These are phyloP conservation scores for Paedocypris sp. DNA, from an alignment of 2,113 vertebrate genomes.

Conservation along the genomic window DNA sequence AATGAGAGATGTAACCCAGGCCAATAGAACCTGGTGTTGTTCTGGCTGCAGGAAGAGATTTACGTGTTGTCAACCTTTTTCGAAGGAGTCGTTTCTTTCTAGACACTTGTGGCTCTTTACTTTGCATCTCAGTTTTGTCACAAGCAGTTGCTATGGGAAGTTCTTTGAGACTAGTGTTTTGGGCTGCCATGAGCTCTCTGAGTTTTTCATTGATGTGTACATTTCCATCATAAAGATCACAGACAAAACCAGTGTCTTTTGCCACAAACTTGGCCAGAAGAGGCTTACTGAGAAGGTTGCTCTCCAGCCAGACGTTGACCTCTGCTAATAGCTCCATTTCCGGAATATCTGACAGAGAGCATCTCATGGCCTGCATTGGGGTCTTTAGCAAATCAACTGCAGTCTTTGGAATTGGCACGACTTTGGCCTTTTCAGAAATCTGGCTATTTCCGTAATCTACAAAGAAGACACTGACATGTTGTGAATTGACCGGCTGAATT, in stretches of 20 bases:
- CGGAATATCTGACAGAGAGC: constrained; percentile 58
- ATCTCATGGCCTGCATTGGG: constrained; percentile 83
- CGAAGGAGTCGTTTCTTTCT: background rate
- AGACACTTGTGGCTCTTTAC: background rate
- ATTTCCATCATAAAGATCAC: constrained; percentile 72
- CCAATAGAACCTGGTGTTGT: constrained; percentile 49
- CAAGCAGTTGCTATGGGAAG: too few species aligned
- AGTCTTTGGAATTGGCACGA: constrained; percentile 64
- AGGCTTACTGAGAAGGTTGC: constrained; percentile 55
- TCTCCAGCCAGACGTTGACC: constrained; percentile 67
- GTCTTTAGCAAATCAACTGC: constrained; percentile 66
- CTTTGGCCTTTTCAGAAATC: constrained; percentile 58
- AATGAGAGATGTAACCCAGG: constrained; percentile 59
- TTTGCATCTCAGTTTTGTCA: background rate
- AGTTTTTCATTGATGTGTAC: constrained; percentile 70
- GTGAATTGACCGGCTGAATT: constrained; percentile 47
- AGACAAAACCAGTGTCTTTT: constrained; percentile 55
- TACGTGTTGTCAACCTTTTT: constrained; percentile 40
- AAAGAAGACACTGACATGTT: constrained; percentile 65
- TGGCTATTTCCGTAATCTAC: constrained; percentile 82
- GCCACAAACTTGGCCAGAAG: constrained; percentile 63
- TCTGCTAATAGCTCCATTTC: constrained; percentile 50
- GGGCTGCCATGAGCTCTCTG: constrained; percentile 56
- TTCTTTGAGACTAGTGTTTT: too few species aligned
- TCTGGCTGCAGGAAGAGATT: constrained; percentile 47